These are phyloP conservation scores for Macrosteles quadrilineatus DNA, from an alignment of 1,140 invertebrate genomes.

Conservation along the genomic window DNA sequence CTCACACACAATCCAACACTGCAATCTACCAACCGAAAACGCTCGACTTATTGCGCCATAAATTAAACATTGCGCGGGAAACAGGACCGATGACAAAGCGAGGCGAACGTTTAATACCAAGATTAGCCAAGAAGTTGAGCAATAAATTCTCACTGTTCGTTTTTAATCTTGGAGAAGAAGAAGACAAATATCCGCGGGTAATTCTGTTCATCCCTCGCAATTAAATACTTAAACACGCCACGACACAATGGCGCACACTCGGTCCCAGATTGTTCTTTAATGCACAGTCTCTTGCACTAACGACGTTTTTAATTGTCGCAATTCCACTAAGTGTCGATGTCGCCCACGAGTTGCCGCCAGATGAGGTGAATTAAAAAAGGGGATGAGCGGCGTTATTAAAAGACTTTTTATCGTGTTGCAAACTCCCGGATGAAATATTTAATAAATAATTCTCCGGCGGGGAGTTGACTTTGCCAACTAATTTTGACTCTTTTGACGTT, in stretches of 20 bases:
- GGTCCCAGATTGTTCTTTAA: neutral
- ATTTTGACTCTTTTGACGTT: constrained; percentile 5
- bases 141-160: constrained; percentile 10
- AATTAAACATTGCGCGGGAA: constrained; percentile 4
- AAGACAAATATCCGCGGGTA: neutral
- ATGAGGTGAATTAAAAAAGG: constrained; percentile 14
- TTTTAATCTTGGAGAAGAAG: constrained; percentile 3
- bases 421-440: constrained; percentile 11
- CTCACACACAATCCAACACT: no score
- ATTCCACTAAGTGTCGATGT: neutral
- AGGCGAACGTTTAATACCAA: constrained; percentile 1
- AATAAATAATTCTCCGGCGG: constrained; percentile 8
- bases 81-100: constrained; percentile 15
- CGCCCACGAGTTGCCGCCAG: neutral
- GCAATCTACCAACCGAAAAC: no score
- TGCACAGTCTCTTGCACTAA: neutral
- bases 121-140: neutral
- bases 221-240: neutral
- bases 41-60: neutral
- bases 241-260: neutral
- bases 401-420: constrained; percentile 9
- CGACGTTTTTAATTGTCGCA: neutral
- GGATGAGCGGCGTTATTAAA: neutral
- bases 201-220: neutral
- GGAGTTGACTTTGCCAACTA: constrained; percentile 10